Percentiles rank a stretch among this genome's conserved stretches.
phyloP scores from a whole-genome alignment of 2,113 vertebrate species.

The Crotophaga sulcirostris region DNA sequence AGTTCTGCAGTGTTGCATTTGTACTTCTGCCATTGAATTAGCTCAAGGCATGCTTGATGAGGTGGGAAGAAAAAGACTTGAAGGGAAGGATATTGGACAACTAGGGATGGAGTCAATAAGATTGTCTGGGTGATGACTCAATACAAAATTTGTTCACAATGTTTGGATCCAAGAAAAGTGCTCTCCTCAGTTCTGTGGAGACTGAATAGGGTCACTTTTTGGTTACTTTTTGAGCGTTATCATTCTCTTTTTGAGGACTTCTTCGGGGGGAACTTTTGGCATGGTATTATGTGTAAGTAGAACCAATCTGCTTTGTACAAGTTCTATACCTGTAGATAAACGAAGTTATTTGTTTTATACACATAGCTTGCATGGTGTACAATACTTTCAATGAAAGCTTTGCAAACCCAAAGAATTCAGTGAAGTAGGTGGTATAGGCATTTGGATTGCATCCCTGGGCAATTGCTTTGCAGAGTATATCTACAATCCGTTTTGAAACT shows the following conservation, averaged over 20 bases:
- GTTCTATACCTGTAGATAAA: neutral
- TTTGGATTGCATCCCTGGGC: neutral
- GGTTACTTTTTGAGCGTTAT: neutral
- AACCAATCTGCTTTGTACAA: neutral
- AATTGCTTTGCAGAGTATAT: neutral
- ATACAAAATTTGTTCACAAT: neutral
- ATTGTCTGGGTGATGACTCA: neutral
- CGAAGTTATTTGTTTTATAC: neutral
- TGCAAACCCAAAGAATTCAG: neutral
- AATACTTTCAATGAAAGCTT: neutral
- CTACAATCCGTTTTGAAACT: neutral
- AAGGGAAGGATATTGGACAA: neutral
- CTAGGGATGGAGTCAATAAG: neutral
- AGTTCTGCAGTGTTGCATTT: neutral
- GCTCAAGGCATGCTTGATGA: neutral
- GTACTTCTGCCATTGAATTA: neutral
- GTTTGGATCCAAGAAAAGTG: neutral
- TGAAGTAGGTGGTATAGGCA: neutral
- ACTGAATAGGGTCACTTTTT: neutral
- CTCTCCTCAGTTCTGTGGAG: neutral
- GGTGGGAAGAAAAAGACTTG: neutral
- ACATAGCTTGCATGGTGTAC: neutral
- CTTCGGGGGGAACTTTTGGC: neutral
- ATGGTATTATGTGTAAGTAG: neutral
- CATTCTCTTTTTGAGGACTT: neutral